A percentile compares a stretch with the other conserved stretches of the same genome.
Evolutionary conservation across 1,140 invertebrate species (phyloP).

Genomic region (Ericerus pela): DNA sequence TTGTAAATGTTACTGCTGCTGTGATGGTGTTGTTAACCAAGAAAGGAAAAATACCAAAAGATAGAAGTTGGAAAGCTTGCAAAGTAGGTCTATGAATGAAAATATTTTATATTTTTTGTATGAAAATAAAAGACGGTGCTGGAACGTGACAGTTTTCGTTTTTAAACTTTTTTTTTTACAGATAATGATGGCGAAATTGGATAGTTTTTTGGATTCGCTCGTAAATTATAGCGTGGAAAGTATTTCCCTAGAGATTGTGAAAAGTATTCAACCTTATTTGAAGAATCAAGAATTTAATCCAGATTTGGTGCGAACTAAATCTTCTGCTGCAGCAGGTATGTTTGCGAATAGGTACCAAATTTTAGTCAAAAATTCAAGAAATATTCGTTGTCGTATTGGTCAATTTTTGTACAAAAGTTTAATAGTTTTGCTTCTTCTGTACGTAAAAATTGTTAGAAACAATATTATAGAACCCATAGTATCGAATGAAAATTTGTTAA

Average conservation of each 20-base stretch:
- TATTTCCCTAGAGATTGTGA: constrained; percentile 74
- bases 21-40: constrained; percentile 66
- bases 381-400: too few species aligned
- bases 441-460: too few species aligned
- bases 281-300: constrained; percentile 59
- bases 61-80: constrained; percentile 82
- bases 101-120: not conserved
- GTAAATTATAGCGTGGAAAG: constrained; percentile 89
- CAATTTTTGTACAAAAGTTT: too few species aligned
- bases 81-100: constrained; percentile 38
- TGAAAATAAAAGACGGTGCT: not conserved
- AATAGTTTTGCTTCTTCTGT: too few species aligned
- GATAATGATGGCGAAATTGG: constrained; percentile 63
- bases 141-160: not conserved
- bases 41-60: constrained; percentile 79
- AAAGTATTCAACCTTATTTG: constrained; percentile 42
- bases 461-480: too few species aligned
- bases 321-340: constrained; percentile 67
- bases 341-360: not conserved
- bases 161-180: constrained; percentile 19
- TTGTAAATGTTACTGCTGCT: constrained; percentile 70
- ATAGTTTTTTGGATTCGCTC: constrained; percentile 71
- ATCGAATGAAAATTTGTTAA: too few species aligned
- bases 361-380: too few species aligned
- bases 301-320: constrained; percentile 70